Evolutionary conservation across 1,140 invertebrate genomes (phyloP).

Genomic region (Hermatobates lingyangjiaoensis): DNA sequence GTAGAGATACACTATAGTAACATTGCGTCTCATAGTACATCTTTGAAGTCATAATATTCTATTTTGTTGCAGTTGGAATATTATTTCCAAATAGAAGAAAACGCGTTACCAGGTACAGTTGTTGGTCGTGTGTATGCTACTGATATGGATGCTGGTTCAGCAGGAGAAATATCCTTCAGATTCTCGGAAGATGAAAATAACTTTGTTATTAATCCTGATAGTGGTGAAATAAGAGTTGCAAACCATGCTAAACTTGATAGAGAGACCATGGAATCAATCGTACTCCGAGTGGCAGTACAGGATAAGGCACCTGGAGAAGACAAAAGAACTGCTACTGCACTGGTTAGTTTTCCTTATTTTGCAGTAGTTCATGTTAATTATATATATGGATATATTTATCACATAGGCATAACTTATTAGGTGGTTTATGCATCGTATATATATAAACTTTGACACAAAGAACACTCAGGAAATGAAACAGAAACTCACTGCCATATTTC

Average conservation of each 20-base stretch:
- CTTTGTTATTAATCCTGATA: slow-evolving; percentile 47
- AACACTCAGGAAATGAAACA: too few relatives aligned
- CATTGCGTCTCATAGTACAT: too few relatives aligned
- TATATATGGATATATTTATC: too few relatives aligned
- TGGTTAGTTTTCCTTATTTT: too few relatives aligned
- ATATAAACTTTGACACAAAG: too few relatives aligned
- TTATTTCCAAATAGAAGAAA: slow-evolving; percentile 49
- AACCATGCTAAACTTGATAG: slow-evolving; percentile 56
- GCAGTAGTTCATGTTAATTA: too few relatives aligned
- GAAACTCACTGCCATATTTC: too few relatives aligned
- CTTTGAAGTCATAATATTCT: too few relatives aligned
- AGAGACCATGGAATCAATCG: slow-evolving; percentile 47
- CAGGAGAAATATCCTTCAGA: slow-evolving; percentile 53
- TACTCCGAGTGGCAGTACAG: slow-evolving; percentile 54
- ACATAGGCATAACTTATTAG: too few relatives aligned
- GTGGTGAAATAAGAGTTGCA: slow-evolving; percentile 59
- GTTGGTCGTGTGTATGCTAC: slow-evolving; percentile 47
- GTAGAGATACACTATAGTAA: too few relatives aligned
- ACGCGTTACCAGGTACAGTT: slow-evolving; percentile 43
- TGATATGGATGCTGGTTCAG: slow-evolving; percentile 54
- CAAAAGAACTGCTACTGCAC: slow-evolving; percentile 46
- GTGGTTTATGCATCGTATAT: too few relatives aligned
- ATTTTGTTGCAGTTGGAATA: slow-evolving; percentile 32
- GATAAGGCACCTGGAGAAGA: slow-evolving; percentile 52
- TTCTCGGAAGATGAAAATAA: slow-evolving; percentile 47